Evolutionary conservation across 1,140 invertebrate genomes (phyloP), one percentile per base, ranked within the genome.

Genomic region (Listronotus bonariensis): DNA sequence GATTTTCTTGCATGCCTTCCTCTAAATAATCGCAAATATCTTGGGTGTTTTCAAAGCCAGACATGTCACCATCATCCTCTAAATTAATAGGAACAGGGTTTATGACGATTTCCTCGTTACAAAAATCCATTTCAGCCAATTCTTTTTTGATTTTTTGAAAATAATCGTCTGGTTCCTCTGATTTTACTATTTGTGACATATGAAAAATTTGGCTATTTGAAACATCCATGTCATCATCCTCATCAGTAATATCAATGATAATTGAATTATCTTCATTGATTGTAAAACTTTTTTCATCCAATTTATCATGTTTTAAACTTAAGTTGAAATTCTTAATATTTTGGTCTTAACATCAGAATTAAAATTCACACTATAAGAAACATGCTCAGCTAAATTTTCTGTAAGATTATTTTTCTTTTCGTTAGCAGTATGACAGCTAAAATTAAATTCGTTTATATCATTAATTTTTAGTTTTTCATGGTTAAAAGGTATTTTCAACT

Each of bases 71-170:
- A 31, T 45, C 49, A 40, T 53, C 46, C 14, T 61, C 57, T 18
- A 54, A 54, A 42, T 61, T 36, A 42, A 67, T 51, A 11, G 45
- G 36, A 8, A 46, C 59, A 4, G 2, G 15, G 34, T 62, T 62
- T 40, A 62, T 20, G 7, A 63, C 12, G 6, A 61, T n/a, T 41
- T 48, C 51, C 10, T 62, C 48, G 17, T 53, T 31, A 20, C 26
- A 67, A 46, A 46, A 49, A 34, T 67, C 57, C 59, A 67, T 62
- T 52, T 67, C 58, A 6, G 58, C 58, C 12, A 67, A 32, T 43
- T 67, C 65, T 3, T 17, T 51, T 36, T 67, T 67, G 14, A 67
- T 67, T 54, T 56, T 62, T 42, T 62, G 58, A 46, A 43, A 67
- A 9, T 15, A 32, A 40, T 66, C 49, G 38, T 66, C 64, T 18